Base-by-base conservation (phyloP, 2,888 invertebrate genomes). In the Ischnus inquisitorius region DNA sequence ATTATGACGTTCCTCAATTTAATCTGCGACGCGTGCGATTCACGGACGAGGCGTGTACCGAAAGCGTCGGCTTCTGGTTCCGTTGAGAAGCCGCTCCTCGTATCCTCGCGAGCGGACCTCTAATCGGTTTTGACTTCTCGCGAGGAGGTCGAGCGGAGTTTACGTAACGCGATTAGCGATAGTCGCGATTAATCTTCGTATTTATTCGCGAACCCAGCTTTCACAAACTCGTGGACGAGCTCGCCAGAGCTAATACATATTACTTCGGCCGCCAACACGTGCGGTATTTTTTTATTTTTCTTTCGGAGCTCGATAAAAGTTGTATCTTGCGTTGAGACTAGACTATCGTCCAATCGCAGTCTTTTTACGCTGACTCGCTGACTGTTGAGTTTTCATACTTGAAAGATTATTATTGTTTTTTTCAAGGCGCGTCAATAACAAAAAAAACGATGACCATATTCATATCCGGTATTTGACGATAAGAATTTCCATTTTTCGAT, bases 121-220 rank as follows among this genome's bases (percentile, higher is more conserved):
- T 48, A 65, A 76, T 67, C 69, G 65, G 71, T 76, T 79, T 76
- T 67, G 76, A 79, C 83, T 76, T 72, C 34, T 79, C 41, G 41
- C 5, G 46, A 57, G 14, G 64, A 72, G 83, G 83, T 83, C 79
- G 69, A 22, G 48, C 3, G 48, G 48, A 34, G 43, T 76, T 83
- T 83, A 74, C 77, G 79, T 77, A 79, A 83, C 62, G 16, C 78
- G 68, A 79, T 75, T 54, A 68, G 16, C 46, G 72, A 78, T 74
- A 74, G 16, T 64, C 46, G 34, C 51, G 14, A 39, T 48, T 46
- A 28, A 25, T 62, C 25, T 60, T 25, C 22, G 22, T 28, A 25
- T 34, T 65, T 65, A 65, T 43, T 28, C 39, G 1, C 22, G 14
- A 65, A 22, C 28, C 65, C 22, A 19, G 6, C 41, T 43, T 41